Evolutionary conservation across 1,140 invertebrate species (phyloP), one percentile per base, ranked within the genome.

Genomic region (Heliconius hermathena): DNA sequence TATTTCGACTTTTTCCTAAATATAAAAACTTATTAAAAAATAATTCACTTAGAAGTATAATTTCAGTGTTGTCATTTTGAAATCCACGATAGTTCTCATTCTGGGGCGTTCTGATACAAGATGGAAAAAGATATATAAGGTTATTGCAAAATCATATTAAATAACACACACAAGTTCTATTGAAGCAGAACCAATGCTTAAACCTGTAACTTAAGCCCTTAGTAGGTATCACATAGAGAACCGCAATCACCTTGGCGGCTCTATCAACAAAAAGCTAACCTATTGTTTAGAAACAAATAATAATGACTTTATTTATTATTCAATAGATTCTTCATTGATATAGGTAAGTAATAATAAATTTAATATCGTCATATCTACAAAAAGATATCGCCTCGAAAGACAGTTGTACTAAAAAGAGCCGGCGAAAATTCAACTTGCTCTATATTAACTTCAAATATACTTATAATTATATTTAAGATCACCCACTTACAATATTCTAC

Each of bases 241-340:
- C 29, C 57, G 13, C 73, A 74, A 72, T 82, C 33, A 82, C 81
- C 81, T 82, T 82, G 77, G 71, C 20, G 33, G 73, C 78, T 82
- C 81, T 57, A 75, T 54, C 77, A 71, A 79, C 81, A 77, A 82
- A 79, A 71, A 79, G 46, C 46, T 82, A 29, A 38, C 41, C 8
- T 46, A 76, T 76, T 41, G 36, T 76, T 76, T 41, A 76, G 29
- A n/a, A 26, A 22, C 54, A 70, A 54, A 52, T 16, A 38, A 54
- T 76, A 66, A 66, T 20, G 1, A 16, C 0, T 46, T 66, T 22
- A 66, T 41, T 66, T 11, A 41, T 66, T 66, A 57, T 9, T 66
- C 52, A 38, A 52, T 20, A 52, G 18, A 52, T 52, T 52, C 6
- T 52, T 52, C 2, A 52, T 52, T 18, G 8, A 52, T 20, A 20